Base-by-base conservation (phyloP, 1,140 invertebrate species). In the Andricus grossulariae region DNA sequence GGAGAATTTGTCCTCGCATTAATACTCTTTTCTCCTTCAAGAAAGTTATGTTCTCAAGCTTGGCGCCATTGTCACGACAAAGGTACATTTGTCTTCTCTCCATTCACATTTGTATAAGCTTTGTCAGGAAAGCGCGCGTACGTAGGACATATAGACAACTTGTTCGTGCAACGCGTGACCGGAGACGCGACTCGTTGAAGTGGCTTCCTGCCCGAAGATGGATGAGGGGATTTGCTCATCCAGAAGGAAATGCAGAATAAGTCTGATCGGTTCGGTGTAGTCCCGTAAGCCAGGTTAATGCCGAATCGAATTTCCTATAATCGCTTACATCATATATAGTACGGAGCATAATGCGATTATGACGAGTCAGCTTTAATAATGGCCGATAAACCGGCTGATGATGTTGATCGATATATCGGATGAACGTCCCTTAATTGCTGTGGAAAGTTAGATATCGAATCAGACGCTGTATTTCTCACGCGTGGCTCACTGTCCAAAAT, bases 81-180 rank as follows among this genome's bases (percentile, higher is more conserved):
- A 39, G 32, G 32, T 66, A 66, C 25, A 66, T 66, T 66, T 66
- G 57, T 66, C 57, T 66, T 66, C 57, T 66, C 13, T 72, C 71
- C 50, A 77, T 77, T 50, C 52, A 73, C 71, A 60, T 75, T 50
- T 74, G n/a, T 25, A 32, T 55, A 25, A 57, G 52, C 5, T 49
- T 74, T 45, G 19, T 19, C 16, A 73, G 18, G 51, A 19, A 54
- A 39, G 50, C 50, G 55, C 12, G 71, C 19, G 49, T 7, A 60
- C 73, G 19, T 16, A 32, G 2, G 25, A 32, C 25, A 32, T 32
- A 32, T 32, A 51, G 73, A 50, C 19, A 66, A 75, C 45, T 75
- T 75, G 55, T 66, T 39, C 57, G 39, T 66, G 57, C 57, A 25
- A 66, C 25, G 57, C 57, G 57, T 66, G 57, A 66, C 57, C 25